A percentile compares a stretch with the other conserved stretches of the same genome.
Conservation (phyloP, 2,888 invertebrate species). For the Cheilosia vulpina region DNA sequence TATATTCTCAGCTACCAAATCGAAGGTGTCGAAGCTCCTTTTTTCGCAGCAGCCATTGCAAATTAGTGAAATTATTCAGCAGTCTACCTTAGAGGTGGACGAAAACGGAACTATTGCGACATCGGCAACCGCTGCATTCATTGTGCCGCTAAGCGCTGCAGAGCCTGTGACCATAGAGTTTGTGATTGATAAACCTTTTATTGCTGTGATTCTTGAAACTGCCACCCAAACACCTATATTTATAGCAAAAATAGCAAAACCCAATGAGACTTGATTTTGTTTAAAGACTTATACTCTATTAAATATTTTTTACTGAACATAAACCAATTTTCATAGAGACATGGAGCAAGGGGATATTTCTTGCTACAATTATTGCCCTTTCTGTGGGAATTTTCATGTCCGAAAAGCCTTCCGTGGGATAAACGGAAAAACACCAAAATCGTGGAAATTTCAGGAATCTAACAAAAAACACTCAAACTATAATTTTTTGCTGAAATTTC, state of each 20-base stretch:
- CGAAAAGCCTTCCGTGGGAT: no score
- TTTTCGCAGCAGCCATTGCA: slow-evolving; percentile 71
- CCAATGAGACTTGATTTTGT: slow-evolving; percentile 73
- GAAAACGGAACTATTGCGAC: slow-evolving; percentile 85
- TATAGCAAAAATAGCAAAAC: slow-evolving; percentile 84
- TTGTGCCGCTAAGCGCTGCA: slow-evolving; percentile 83
- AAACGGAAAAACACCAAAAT: no score
- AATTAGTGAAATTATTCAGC: slow-evolving; percentile 84
- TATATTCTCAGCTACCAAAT: slow-evolving; percentile 82
- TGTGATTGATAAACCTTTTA: slow-evolving; percentile 83
- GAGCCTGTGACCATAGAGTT: slow-evolving; percentile 29
- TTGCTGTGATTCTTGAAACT: slow-evolving; percentile 84
- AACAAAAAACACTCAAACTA: no score
- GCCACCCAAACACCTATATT: slow-evolving; percentile 84
- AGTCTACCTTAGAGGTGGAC: slow-evolving; percentile 85
- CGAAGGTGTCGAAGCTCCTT: slow-evolving; percentile 81
- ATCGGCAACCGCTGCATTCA: slow-evolving; percentile 84
- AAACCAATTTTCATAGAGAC: no score
- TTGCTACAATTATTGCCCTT: no score
- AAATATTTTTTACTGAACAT: background rate
- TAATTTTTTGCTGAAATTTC: no score
- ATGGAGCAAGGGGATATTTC: no score
- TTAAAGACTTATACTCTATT: slow-evolving; percentile 2
- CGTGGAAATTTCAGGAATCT: no score
- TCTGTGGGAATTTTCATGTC: no score